Percentiles rank a stretch among this genome's conserved stretches.
Conservation (phyloP, 2,113 vertebrate species). For the Eurystomus gularis region DNA sequence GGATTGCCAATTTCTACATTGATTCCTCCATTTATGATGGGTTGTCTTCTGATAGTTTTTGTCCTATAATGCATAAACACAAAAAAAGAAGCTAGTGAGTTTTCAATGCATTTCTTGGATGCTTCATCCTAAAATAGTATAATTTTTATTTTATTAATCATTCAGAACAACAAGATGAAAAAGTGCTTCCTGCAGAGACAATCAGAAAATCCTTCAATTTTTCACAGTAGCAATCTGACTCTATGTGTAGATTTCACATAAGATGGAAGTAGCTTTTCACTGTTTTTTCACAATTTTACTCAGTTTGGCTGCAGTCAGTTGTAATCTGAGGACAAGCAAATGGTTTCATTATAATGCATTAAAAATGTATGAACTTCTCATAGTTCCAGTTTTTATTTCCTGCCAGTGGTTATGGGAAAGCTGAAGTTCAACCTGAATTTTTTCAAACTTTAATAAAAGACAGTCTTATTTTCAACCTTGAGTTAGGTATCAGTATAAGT, state of each 20-base stretch:
- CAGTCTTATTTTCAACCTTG: slow-evolving; percentile 16
- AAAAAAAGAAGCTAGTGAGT: not conserved
- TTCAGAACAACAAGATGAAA: not conserved
- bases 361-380: not conserved
- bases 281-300: not conserved
- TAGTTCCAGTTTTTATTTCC: not conserved
- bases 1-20: slow-evolving; percentile 98
- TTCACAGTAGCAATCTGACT: not conserved
- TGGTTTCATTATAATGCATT: not conserved
- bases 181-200: not conserved
- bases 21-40: slow-evolving; percentile 95
- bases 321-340: not conserved
- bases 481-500: not conserved
- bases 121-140: not conserved
- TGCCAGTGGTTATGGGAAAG: not conserved
- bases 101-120: not conserved
- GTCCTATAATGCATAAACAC: slow-evolving; percentile 76
- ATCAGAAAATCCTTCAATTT: not conserved
- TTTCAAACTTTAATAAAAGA: not conserved
- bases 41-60: slow-evolving; percentile 94
- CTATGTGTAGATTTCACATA: not conserved
- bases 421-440: not conserved
- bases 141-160: not conserved
- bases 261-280: not conserved
- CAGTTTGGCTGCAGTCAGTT: not conserved